Base-by-base conservation (phyloP, 2,113 vertebrate species). In the Salminus brasiliensis region DNA sequence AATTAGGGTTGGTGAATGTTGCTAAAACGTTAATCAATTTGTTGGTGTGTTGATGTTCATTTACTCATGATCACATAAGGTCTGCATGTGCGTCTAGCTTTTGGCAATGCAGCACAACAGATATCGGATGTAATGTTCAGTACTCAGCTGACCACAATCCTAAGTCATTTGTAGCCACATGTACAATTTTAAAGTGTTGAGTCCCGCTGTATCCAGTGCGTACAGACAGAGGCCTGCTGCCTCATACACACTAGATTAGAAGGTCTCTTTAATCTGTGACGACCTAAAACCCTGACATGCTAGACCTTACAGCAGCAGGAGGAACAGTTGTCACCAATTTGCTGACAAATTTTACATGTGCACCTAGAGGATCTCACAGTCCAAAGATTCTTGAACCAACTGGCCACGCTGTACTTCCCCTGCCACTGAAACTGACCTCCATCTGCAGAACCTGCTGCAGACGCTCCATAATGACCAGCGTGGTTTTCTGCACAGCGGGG, bases 361-460 rank as follows among this genome's bases (percentile, higher is more conserved):
- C n/a, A n/a, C 21, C 21, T 21, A 49, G 18, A 49, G 47, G 16
- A 15, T 29, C 57, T 11, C 72, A 72, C 25, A 34, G 29, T 8
- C 30, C 30, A 76, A 9, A 27, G 21, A 29, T n/a, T n/a, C 45
- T 9, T 62, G 34, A 16, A 21, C 21, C 16, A 25, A n/a, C n/a
- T n/a, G 25, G 15, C 30, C 10, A 6, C 5, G 15, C 45, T 16
- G 45, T 3, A n/a, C 21, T 49, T 1, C 47, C 1, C 47, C 4
- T 27, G n/a, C 21, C 41, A 62, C n/a, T 16, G 21, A 2, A 34
- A 32, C 34, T 80, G 77, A 99, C 98, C 96, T 99, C 98, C 98
- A 99, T 99, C 92, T 99, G 98, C 32, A 99, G 94, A 85, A 99
- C 98, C 92, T 98, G 98, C 90, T 98, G 96, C 62, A 99, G 94